These are phyloP conservation scores for Plodia interpunctella DNA, from an alignment of 1,140 invertebrate genomes.

Conservation along the genomic window DNA sequence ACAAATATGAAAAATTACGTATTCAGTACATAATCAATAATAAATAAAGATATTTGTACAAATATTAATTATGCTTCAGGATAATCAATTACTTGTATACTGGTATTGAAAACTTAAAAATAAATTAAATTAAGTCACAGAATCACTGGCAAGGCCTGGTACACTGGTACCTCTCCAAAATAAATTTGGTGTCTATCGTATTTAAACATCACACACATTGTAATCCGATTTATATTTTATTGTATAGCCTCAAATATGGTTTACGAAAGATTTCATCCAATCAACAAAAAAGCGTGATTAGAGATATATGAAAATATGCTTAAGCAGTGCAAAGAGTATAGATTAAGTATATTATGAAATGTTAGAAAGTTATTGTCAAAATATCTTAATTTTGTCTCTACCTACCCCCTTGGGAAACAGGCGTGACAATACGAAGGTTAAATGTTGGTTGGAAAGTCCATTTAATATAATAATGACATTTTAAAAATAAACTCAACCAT, in stretches of 20 bases:
- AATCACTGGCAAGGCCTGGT: constrained; percentile 31
- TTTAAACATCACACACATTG: background rate
- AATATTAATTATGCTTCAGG: constrained; percentile 23
- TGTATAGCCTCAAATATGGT: constrained; percentile 22
- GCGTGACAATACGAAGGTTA: too few species aligned
- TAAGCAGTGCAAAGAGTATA: too few species aligned
- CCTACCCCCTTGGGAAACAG: too few species aligned
- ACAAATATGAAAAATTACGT: background rate
- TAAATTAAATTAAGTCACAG: constrained; percentile 22
- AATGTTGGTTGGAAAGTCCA: too few species aligned
- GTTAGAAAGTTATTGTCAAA: too few species aligned
- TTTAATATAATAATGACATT: too few species aligned
- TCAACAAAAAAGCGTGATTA: too few species aligned
- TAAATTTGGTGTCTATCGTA: background rate
- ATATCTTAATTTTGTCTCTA: too few species aligned
- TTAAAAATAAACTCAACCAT: too few species aligned
- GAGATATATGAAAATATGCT: too few species aligned
- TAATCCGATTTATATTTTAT: constrained; percentile 15
- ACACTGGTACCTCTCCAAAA: background rate
- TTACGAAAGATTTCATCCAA: background rate
- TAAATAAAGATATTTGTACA: constrained; percentile 24
- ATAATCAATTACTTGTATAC: background rate
- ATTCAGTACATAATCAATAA: constrained; percentile 9
- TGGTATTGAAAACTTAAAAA: constrained; percentile 13
- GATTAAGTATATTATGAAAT: too few species aligned